Evolutionary conservation across 2,888 invertebrate genomes (phyloP), one percentile per base, ranked within the genome.

Genomic region (Calliphora vomitoria): DNA sequence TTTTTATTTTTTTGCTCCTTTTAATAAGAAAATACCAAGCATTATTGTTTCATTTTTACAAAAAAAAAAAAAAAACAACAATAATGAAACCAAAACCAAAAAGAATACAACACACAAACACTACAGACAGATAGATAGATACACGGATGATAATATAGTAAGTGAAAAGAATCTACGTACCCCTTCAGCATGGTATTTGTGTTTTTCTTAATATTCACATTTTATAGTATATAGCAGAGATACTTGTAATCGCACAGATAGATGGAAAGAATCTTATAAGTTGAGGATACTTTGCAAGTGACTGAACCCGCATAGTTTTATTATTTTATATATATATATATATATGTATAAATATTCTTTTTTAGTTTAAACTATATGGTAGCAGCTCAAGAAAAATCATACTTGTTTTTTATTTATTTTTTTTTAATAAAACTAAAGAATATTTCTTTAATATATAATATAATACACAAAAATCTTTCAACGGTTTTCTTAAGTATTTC

Each of bases 271-370:
- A 66, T 71, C 78, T 81, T 66, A 66, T 75, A 84, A 82, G 85
- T 78, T 58, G 74, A 84, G 82, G 85, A 87, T 85, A 87, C 86
- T 88, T 86, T 85, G 84, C 87, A 83, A 86, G 89, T 89, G 89
- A 89, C 80, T 89, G 89, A 89, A 89, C 89, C 89, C 89, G 89
- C 89, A 89, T 88, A 86, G 79, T 85, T 82, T 83, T 81, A 76
- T 87, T 76, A 66, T 71, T 58, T 64, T 79, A 55, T 82, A 55
- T 82, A 64, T 50, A 41, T 10, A 69, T 20, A n/a, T 71, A 69
- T 41, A 20, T 41, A 25, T 25, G 18, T 18, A 41, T 35, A 8
- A 5, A 53, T n/a, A 69, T 71, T 72, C 31, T 58, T 38, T 58
- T 38, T 62, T 50, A 11, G 50, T 62, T 50, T n/a, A n/a, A 35